Conservation (phyloP, 1,140 invertebrate species). For the Nephila pilipes region DNA sequence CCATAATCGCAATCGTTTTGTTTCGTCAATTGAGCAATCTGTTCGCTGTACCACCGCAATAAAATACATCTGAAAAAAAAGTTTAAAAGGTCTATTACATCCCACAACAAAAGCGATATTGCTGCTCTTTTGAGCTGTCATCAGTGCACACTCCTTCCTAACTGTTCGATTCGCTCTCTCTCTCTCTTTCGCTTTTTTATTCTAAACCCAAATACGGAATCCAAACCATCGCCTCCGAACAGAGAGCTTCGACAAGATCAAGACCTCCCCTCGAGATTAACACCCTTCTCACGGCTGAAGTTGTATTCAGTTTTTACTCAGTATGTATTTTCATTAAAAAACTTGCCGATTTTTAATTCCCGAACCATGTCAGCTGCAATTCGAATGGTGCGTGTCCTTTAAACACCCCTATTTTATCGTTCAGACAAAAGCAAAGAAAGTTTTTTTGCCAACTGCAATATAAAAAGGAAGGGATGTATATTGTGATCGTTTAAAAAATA, state of each 20-base stretch:
- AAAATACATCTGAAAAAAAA: not conserved
- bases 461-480: not conserved
- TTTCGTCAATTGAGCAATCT: constrained; percentile 10
- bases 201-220: constrained; percentile 7
- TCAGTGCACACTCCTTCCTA: constrained; percentile 35
- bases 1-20: not conserved
- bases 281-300: constrained; percentile 64
- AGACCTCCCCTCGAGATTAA: constrained; percentile 46
- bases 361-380: constrained; percentile 59
- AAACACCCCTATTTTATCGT: constrained; percentile 37
- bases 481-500: constrained; percentile 40
- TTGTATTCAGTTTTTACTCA: constrained; percentile 29
- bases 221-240: constrained; percentile 47
- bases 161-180: not conserved
- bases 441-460: not conserved
- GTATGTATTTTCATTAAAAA: not conserved
- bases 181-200: not conserved
- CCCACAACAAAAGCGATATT: constrained; percentile 1
- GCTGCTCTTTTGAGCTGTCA: constrained; percentile 63
- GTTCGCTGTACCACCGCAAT: not conserved
- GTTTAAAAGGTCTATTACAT: constrained; percentile 6
- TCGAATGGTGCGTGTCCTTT: constrained; percentile 28
- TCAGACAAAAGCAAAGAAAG: not conserved
- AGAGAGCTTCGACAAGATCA: constrained; percentile 42
- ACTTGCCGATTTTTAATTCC: constrained; percentile 43